Evolutionary conservation across 2,113 vertebrate genomes (phyloP).

Genomic region (Lycaon pictus): DNA sequence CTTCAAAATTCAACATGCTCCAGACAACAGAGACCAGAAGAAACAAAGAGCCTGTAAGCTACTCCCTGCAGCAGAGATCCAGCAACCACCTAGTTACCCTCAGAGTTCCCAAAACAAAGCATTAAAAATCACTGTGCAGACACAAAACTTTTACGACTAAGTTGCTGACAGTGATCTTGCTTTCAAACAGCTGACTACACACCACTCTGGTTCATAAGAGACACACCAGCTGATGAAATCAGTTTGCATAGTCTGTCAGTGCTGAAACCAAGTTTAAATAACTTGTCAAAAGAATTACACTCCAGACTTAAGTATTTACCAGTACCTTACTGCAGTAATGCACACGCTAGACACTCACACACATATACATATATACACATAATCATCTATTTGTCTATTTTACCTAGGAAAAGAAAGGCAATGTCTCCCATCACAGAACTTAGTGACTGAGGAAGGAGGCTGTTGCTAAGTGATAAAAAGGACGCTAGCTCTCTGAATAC

Average conservation of each 20-base stretch:
- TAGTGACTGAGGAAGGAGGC: constrained; percentile 18
- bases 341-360: background rate
- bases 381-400: constrained; percentile 43
- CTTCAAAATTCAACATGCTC: constrained; percentile 75
- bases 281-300: constrained; percentile 68
- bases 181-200: constrained; percentile 68
- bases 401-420: constrained; percentile 57
- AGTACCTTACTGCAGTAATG: constrained; percentile 59
- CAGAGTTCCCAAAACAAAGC: constrained; percentile 20
- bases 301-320: constrained; percentile 77
- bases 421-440: constrained; percentile 16
- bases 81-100: constrained; percentile 41
- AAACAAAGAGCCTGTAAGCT: constrained; percentile 55
- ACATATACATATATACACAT: background rate
- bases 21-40: constrained; percentile 64
- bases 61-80: constrained; percentile 22
- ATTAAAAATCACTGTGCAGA: constrained; percentile 57
- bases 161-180: constrained; percentile 64
- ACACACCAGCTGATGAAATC: constrained; percentile 68
- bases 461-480: constrained; percentile 64
- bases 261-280: constrained; percentile 79
- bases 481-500: constrained; percentile 50
- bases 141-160: constrained; percentile 63
- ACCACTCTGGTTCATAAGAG: constrained; percentile 44
- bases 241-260: constrained; percentile 54